Evolutionary conservation across 2,797 vertebrate genomes (phyloP).

Genomic region (Muscicapa comitata): DNA sequence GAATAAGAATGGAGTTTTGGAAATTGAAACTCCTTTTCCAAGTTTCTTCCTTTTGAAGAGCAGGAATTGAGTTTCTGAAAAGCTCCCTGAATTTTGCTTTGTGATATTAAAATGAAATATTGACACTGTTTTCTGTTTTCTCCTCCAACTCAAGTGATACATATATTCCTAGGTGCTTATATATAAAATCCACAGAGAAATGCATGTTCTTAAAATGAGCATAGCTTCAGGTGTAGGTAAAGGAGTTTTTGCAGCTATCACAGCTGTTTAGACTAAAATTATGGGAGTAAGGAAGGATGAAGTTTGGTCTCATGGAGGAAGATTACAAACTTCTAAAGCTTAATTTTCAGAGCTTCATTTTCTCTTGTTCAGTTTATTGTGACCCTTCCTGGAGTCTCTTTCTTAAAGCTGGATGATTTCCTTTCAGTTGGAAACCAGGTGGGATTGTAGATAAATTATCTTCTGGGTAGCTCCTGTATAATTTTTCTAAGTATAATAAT

Average conservation of each 20-base stretch:
- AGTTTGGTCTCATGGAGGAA: background rate
- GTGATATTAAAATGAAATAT: background rate
- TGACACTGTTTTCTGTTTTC: background rate
- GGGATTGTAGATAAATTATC: background rate
- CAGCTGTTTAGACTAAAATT: background rate
- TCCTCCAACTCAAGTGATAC: background rate
- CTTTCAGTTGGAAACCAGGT: background rate
- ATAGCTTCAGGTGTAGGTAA: background rate
- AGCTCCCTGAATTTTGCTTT: background rate
- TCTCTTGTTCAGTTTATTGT: background rate
- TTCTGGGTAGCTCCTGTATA: background rate
- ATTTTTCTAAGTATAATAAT: slow-evolving; percentile 19
- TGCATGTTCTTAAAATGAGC: background rate
- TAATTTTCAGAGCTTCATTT: background rate
- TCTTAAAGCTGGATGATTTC: background rate
- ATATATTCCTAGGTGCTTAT: background rate
- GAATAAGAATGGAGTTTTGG: background rate
- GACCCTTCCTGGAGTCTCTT: background rate
- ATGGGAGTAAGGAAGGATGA: background rate
- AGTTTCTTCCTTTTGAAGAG: background rate
- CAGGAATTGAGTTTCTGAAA: background rate
- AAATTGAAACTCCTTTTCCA: background rate
- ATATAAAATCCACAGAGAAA: background rate
- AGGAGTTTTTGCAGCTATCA: background rate
- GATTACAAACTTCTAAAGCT: background rate